Percentiles rank a stretch among this genome's conserved stretches.
phyloP scores from a whole-genome alignment of 2,113 vertebrate species.

The Xiphophorus hellerii region DNA sequence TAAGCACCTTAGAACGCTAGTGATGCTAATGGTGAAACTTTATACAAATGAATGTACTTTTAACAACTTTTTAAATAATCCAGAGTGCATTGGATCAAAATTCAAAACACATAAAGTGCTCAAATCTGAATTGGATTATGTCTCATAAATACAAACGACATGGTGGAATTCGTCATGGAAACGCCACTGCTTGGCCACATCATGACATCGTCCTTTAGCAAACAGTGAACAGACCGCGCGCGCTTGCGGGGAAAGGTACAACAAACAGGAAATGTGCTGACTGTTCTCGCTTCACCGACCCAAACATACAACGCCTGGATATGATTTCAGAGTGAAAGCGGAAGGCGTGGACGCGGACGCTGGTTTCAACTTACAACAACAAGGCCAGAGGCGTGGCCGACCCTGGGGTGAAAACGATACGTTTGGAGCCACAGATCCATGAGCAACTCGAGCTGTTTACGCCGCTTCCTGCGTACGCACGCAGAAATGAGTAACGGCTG shows the following conservation, averaged over 20 bases:
- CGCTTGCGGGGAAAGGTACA: not conserved
- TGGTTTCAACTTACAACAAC: conserved; percentile 2
- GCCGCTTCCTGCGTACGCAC: not conserved
- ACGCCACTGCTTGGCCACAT: not conserved
- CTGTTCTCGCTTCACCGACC: conserved; percentile 33
- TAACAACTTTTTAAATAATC: not conserved
- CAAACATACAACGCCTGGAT: conserved; percentile 31
- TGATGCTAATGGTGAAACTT: not conserved
- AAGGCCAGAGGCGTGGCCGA: not conserved
- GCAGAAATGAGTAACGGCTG: too few species aligned
- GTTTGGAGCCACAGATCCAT: conserved; percentile 17
- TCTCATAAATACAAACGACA: not conserved
- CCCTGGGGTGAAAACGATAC: conserved; percentile 27
- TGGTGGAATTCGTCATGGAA: not conserved
- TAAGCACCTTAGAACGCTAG: not conserved
- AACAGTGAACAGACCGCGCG: too few species aligned
- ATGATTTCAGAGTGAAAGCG: conserved; percentile 43
- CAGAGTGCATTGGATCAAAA: not conserved
- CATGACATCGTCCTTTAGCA: not conserved
- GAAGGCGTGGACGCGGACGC: conserved; percentile 16
- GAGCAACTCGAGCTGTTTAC: not conserved
- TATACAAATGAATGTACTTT: not conserved
- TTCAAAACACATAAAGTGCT: not conserved
- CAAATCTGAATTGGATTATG: not conserved
- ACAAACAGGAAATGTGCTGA: not conserved